Base-by-base conservation (phyloP, 2,113 vertebrate genomes). In the Erythrocercus mccallii region DNA sequence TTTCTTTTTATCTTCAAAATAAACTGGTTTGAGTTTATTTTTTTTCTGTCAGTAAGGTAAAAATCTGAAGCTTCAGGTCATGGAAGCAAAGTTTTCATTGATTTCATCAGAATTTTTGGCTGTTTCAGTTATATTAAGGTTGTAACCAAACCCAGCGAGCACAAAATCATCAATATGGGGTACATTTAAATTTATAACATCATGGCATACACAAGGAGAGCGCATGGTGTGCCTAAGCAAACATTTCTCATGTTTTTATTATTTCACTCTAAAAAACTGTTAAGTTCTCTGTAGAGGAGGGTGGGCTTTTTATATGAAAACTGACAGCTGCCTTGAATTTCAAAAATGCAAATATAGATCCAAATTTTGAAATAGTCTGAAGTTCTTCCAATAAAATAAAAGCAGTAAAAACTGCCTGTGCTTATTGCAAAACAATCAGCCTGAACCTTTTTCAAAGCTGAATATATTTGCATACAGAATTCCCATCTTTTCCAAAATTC, bases 311-410 rank as follows among this genome's bases (percentile, higher is more conserved):
- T 45, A 35, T 60, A 48, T 80, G 62, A 87, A 95, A 91, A 95
- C 65, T 91, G 93, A 89, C 84, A 95, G 65, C 74, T 91, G 93
- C 12, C 77, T 76, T 84, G 78, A 65, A 79, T 89, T 95, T 85
- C 10, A 84, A 65, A 94, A 91, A 72, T 61, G 77, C 48, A 89
- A 92, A 92, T 84, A 78, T 19, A 78, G 69, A 81, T 91, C 77
- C 61, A 92, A 91, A 91, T 80, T 96, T 76, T 94, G 6, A 82
- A 94, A 92, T 27, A 79, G 7, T 54, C 31, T 92, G 77, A 94
- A 64, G 23, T 53, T 95, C 44, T 87, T 94, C 94, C 94, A 94
- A 69, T 45, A 69, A 96, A 73, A 91, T 53, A 82, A 85, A 94
- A 82, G 54, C 92, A 80, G 50, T 69, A 74, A 82, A 93, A 60